phyloP scores from a whole-genome alignment of 2,888 invertebrate species.

The Orthosia cruda region DNA sequence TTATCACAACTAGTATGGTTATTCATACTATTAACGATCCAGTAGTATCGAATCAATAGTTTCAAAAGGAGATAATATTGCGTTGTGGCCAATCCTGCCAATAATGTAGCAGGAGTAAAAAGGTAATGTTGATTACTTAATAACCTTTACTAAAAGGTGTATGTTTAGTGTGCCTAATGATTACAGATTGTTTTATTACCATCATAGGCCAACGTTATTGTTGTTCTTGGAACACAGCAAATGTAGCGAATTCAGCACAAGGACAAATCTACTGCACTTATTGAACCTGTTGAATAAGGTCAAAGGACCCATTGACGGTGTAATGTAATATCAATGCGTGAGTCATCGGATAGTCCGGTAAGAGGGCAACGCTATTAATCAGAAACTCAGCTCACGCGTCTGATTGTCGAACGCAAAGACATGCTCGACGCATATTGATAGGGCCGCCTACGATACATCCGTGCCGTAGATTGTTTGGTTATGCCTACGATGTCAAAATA shows the following conservation, averaged over 20 bases:
- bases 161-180: slow-evolving; percentile 49
- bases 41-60: neutral
- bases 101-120: neutral
- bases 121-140: neutral
- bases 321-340: slow-evolving; percentile 85
- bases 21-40: neutral
- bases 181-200: slow-evolving; percentile 71
- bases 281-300: slow-evolving; percentile 87
- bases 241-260: slow-evolving; percentile 86
- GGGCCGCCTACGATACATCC: slow-evolving; percentile 83
- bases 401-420: slow-evolving; percentile 81
- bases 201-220: slow-evolving; percentile 77
- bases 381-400: slow-evolving; percentile 82
- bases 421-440: slow-evolving; percentile 84
- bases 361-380: slow-evolving; percentile 82
- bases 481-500: slow-evolving; percentile 77
- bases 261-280: slow-evolving; percentile 85
- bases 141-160: slow-evolving; percentile 27
- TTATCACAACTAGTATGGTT: neutral
- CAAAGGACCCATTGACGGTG: slow-evolving; percentile 86
- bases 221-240: slow-evolving; percentile 83
- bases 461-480: slow-evolving; percentile 77
- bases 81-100: neutral
- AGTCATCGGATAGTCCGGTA: slow-evolving; percentile 87
- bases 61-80: neutral